phyloP scores from a whole-genome alignment of 1,140 invertebrate genomes.

The Thaumatotibia leucotreta region DNA sequence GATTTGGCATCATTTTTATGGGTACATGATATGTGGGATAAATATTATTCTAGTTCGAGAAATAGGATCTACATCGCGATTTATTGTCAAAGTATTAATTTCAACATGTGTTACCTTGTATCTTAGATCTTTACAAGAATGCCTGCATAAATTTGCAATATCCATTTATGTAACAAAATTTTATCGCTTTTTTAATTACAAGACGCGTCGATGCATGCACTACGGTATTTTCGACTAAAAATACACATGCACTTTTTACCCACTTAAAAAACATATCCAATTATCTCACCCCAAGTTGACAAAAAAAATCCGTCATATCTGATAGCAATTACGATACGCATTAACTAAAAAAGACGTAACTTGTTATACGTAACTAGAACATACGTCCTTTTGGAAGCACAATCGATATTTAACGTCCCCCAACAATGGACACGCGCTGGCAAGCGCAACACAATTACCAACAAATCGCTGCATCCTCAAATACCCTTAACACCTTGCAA shows the following conservation, averaged over 20 bases:
- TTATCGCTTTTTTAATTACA: no score
- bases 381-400: background rate
- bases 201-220: background rate
- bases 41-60: no score
- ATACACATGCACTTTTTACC: background rate
- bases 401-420: background rate
- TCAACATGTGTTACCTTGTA: no score
- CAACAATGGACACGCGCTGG: constrained; percentile 8
- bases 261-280: background rate
- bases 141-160: no score
- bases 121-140: no score
- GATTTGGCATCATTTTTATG: no score
- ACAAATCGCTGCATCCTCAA: background rate
- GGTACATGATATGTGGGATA: no score
- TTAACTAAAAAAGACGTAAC: background rate
- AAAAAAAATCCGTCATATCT: background rate
- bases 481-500: constrained; percentile 2
- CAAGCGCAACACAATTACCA: background rate
- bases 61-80: no score
- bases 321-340: background rate
- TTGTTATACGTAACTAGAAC: background rate
- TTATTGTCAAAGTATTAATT: no score
- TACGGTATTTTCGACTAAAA: background rate
- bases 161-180: no score
- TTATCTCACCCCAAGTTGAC: background rate